Conservation (phyloP, 2,113 vertebrate genomes). For the Harpagus bidentatus region DNA sequence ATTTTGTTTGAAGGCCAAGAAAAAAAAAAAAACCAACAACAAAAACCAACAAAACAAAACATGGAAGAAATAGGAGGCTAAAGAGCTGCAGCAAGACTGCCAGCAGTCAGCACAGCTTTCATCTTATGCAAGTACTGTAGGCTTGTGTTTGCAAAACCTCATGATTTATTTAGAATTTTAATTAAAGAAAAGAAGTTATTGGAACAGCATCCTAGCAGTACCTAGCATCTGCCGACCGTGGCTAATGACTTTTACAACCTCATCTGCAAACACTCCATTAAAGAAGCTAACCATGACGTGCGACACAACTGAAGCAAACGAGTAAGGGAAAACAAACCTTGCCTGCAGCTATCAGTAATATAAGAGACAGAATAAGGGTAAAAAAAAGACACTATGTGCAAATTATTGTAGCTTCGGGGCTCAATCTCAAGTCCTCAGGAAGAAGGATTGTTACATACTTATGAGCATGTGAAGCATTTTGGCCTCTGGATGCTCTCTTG, state of each 20-base stretch:
- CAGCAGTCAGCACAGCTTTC: slow-evolving; percentile 9
- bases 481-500: background rate
- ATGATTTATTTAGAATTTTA: slow-evolving; percentile 69
- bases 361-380: background rate
- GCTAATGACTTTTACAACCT: slow-evolving; percentile 57
- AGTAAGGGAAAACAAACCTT: background rate
- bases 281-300: slow-evolving; percentile 8
- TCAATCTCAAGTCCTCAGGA: background rate
- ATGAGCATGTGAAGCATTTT: background rate
- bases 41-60: background rate
- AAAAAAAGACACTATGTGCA: background rate
- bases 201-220: slow-evolving; percentile 11
- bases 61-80: background rate
- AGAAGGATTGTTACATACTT: background rate
- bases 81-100: background rate
- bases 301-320: background rate
- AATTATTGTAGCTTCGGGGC: background rate
- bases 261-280: slow-evolving; percentile 48
- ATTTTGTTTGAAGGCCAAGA: slow-evolving; percentile 6
- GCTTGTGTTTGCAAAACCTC: slow-evolving; percentile 26
- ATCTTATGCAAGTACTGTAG: background rate
- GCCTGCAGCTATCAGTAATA: background rate
- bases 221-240: background rate
- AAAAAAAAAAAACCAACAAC: background rate
- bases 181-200: slow-evolving; percentile 57